A percentile compares a stretch with the other conserved stretches of the same genome.
Evolutionary conservation across 2,888 invertebrate genomes (phyloP).

Genomic region (Caenorhabditis imperialis): DNA sequence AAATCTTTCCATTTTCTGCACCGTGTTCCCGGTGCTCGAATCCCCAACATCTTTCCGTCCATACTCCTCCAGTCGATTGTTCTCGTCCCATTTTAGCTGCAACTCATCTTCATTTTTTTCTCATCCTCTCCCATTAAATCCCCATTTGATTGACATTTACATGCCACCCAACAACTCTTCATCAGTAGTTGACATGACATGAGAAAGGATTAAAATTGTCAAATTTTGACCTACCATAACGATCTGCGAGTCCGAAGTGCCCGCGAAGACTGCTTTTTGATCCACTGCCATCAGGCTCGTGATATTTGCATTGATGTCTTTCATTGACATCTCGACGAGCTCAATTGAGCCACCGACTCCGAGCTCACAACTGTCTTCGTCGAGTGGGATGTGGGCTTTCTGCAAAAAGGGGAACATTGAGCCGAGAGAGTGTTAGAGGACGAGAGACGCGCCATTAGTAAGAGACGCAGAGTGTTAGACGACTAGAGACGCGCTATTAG

Average conservation of each 20-base stretch:
- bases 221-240: constrained; percentile 40
- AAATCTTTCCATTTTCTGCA: constrained; percentile 29
- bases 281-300: constrained; percentile 47
- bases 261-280: constrained; percentile 43
- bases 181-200: too few species aligned
- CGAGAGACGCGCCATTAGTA: too few species aligned
- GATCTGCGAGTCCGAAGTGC: constrained; percentile 44
- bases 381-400: constrained; percentile 74
- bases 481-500: too few species aligned
- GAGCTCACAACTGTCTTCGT: constrained; percentile 75
- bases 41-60: constrained; percentile 55
- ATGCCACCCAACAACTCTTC: too few species aligned
- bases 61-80: constrained; percentile 48
- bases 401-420: constrained; percentile 46
- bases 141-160: constrained; percentile 21
- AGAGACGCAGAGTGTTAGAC: too few species aligned
- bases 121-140: constrained; percentile 2
- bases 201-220: too few species aligned
- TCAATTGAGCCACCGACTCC: constrained; percentile 77
- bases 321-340: constrained; percentile 60
- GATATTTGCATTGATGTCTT: constrained; percentile 32
- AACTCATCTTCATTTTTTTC: constrained; percentile 3
- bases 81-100: constrained; percentile 56
- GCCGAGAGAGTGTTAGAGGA: neutral
- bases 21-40: constrained; percentile 33